Percentiles rank a stretch among this genome's conserved stretches.
phyloP scores from a whole-genome alignment of 2,797 vertebrate genomes.

The Takifugu rubripes region DNA sequence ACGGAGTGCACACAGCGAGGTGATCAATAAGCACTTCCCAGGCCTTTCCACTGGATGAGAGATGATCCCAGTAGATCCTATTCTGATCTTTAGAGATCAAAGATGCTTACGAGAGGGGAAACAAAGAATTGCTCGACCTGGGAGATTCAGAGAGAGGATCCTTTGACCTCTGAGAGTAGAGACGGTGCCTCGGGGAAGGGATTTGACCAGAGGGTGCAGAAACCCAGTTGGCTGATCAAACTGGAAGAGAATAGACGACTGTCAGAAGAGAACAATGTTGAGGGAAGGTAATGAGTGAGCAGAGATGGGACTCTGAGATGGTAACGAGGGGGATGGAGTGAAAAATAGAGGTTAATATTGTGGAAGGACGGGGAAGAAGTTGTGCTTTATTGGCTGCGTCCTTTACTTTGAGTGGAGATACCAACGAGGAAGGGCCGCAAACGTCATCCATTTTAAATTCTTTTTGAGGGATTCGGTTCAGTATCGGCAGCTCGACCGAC shows the following conservation, averaged over 20 bases:
- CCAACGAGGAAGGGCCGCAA: conserved; percentile 14
- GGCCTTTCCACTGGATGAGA: conserved; percentile 51
- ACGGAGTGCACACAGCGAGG: conserved; percentile 60
- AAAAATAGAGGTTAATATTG: conserved; percentile 22
- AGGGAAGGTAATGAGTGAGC: conserved; percentile 29
- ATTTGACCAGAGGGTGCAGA: conserved; percentile 17
- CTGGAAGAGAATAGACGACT: conserved; percentile 13
- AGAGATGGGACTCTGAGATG: conserved; percentile 9
- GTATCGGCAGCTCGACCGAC: conserved; percentile 19
- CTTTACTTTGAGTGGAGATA: conserved; percentile 21
- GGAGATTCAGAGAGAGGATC: conserved; percentile 39
- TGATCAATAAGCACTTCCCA: conserved; percentile 76
- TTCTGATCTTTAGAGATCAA: conserved; percentile 58
- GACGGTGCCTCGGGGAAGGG: conserved; percentile 37
- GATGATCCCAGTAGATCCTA: conserved; percentile 60
- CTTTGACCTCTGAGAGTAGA: conserved; percentile 57
- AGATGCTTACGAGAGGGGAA: conserved; percentile 37
- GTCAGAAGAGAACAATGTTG: conserved; percentile 24
- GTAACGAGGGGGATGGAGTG: not conserved
- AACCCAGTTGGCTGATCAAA: conserved; percentile 11
- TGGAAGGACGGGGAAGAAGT: conserved; percentile 21
- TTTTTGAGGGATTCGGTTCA: conserved; percentile 23
- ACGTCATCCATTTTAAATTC: conserved; percentile 8
- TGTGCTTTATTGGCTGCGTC: conserved; percentile 43
- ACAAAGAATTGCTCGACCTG: conserved; percentile 41